Base-by-base conservation (phyloP, 1,140 invertebrate species). In the Orius insidiosus region DNA sequence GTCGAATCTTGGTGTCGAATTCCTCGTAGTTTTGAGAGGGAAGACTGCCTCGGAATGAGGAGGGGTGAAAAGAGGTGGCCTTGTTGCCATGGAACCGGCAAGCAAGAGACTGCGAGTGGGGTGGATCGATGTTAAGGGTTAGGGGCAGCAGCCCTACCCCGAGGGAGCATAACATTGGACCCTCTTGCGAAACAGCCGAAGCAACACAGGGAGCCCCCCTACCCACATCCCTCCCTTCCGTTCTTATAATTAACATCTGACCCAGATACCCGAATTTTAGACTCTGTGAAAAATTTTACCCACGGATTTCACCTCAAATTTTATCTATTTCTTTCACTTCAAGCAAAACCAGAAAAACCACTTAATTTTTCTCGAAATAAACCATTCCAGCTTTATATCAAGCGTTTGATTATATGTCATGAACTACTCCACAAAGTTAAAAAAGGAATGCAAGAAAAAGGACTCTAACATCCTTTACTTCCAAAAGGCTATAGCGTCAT, bases 181-280 rank as follows among this genome's bases (percentile, higher is more conserved):
- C n/a, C 41, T 18, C 41, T 43, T 43, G 41, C 31, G 41, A 43
- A 43, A 43, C 41, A 43, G 18, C 31, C 24, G 19, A 18, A 43
- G 41, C 41, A 24, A 24, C 24, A 24, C 24, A 24, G 24, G 24
- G 24, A 36, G 14, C 14, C n/a, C n/a, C 35, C 32, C n/a, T n/a
- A 33, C 32, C 32, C 35, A n/a, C 14, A n/a, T 36, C 35, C 35
- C 14, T 36, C 35, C 35, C n/a, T 15, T 36, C 35, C 14, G 35
- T 15, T 11, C 35, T 36, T 11, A 36, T 36, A 36, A 36, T 36
- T 36, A 36, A 11, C 35, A 15, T 11, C n/a, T 11, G 35, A 15
- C 35, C 35, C 35, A 36, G 35, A 24, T 24, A 24, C 24, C 24
- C 24, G 24, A 24, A 24, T 24, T 24, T 24, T 24, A 24, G 24